phyloP scores from a whole-genome alignment of 2,797 vertebrate genomes.

The Micropoecilia bifurca region DNA sequence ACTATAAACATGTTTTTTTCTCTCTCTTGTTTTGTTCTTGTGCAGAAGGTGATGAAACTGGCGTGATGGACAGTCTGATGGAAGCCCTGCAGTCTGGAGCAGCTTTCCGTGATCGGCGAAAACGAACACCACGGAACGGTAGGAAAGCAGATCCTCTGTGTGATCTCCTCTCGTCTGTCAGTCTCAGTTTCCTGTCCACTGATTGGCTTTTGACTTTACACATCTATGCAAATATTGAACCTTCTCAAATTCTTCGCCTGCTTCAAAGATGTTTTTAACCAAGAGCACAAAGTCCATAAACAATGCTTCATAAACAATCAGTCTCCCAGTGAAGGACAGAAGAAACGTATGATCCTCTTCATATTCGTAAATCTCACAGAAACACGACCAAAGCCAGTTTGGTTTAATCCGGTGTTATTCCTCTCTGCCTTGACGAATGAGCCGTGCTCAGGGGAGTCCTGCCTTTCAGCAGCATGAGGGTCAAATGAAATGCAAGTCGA shows the following conservation, averaged over 20 bases:
- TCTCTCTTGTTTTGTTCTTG: conserved; percentile 37
- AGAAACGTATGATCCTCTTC: conserved; percentile 55
- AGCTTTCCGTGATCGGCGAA: conserved; percentile 96
- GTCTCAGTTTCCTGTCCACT: background rate
- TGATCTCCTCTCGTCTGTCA: conserved; percentile 1
- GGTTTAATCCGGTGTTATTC: conserved; percentile 71
- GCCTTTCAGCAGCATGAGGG: conserved; percentile 59
- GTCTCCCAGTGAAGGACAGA: conserved; percentile 41
- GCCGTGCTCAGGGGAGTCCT: conserved; percentile 55
- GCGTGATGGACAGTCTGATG: conserved; percentile 98
- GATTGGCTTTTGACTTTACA: background rate
- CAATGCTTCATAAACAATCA: conserved; percentile 11
- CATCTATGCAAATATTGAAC: background rate
- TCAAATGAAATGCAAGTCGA: conserved; percentile 70
- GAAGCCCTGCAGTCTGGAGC: conserved; percentile 97
- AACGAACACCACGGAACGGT: conserved; percentile 92
- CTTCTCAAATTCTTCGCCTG: background rate
- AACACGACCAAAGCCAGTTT: conserved; percentile 54
- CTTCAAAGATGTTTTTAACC: conserved; percentile 10
- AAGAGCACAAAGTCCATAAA: conserved; percentile 5
- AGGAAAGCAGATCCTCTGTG: conserved; percentile 44
- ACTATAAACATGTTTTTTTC: conserved; percentile 40
- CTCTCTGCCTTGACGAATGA: conserved; percentile 65
- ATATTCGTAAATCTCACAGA: conserved; percentile 65
- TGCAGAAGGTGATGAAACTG: conserved; percentile 96